Base-by-base conservation (phyloP, 2,888 invertebrate genomes). In the Rhyacophila evoluta region DNA sequence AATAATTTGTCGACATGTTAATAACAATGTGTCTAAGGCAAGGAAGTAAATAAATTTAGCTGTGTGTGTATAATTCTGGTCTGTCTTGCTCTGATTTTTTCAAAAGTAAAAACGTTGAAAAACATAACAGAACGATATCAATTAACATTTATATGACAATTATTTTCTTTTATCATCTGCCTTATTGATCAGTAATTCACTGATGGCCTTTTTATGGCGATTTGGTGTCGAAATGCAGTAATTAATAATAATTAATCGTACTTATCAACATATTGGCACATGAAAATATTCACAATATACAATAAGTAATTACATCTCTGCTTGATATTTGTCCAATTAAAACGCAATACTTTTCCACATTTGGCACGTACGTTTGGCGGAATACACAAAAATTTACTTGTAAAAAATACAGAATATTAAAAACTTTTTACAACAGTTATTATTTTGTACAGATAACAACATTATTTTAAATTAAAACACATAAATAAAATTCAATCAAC, bases 201-300 rank as follows among this genome's bases (percentile, higher is more conserved):
- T 29, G 36, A 36, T 29, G 71, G 33, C 33, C 25, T 19, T 71
- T n/a, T 71, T 11, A 11, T 71, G 29, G 29, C 71, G 33, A 37
- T 36, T 36, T 71, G 29, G 71, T 71, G 71, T 71, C 71, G 71
- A 71, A 71, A 71, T 71, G 71, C 71, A 71, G 71, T 36, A 71
- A 71, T 71, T 71, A 25, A 25, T 39, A 4, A 15, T 55, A 55
- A 55, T 8, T 33, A 33, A 33, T 55, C 19, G 55, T 55, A 55
- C 55, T 55, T 55, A 55, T 55, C 55, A 55, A 55, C 55, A 25
- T 25, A 55, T 55, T 55, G 55, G 55, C 55, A 69, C 69, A 33
- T 69, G 10, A 69, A 69, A 69, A 27, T 29, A 69, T 29, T 69
- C 69, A 69, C 69, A 69, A 69, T 69, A 69, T 29, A 69, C 55